Conservation (phyloP, 2,888 invertebrate genomes). For the Phyllotreta cruciferae region DNA sequence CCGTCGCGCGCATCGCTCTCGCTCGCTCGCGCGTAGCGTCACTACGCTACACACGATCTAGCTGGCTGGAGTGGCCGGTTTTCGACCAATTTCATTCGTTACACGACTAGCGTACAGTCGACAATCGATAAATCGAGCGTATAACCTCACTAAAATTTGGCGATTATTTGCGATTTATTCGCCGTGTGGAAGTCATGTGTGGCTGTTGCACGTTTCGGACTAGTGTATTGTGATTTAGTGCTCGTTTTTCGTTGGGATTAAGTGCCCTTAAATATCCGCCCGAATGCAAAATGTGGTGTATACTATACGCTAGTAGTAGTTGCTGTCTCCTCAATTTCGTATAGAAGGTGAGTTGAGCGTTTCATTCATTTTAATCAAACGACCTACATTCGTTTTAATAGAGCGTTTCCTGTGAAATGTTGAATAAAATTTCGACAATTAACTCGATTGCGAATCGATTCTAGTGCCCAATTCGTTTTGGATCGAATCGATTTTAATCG, state of each 20-base stretch:
- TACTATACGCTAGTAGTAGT: slow-evolving; percentile 28
- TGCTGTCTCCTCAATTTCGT: slow-evolving; percentile 29
- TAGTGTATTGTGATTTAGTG: slow-evolving; percentile 38
- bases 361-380: not conserved
- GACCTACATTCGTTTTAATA: not conserved
- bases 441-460: too few relatives aligned
- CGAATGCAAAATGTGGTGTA: slow-evolving; percentile 33
- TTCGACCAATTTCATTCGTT: slow-evolving; percentile 34
- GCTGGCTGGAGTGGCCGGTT: slow-evolving; percentile 12
- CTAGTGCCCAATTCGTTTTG: too few relatives aligned
- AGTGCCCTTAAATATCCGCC: slow-evolving; percentile 30
- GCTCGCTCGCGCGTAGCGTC: slow-evolving; percentile 31
- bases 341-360: slow-evolving; percentile 29
- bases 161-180: slow-evolving; percentile 28
- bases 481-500: too few relatives aligned
- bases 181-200: slow-evolving; percentile 31
- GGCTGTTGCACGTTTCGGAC: slow-evolving; percentile 39
- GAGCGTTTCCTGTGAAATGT: too few relatives aligned
- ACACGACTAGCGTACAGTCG: slow-evolving; percentile 5
- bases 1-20: not conserved
- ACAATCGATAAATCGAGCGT: slow-evolving; percentile 38
- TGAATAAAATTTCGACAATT: too few relatives aligned
- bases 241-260: slow-evolving; percentile 37
- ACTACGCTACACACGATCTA: slow-evolving; percentile 28
- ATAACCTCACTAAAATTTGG: slow-evolving; percentile 41